Conservation (phyloP, 2,797 vertebrate species). For the Takifugu rubripes region DNA sequence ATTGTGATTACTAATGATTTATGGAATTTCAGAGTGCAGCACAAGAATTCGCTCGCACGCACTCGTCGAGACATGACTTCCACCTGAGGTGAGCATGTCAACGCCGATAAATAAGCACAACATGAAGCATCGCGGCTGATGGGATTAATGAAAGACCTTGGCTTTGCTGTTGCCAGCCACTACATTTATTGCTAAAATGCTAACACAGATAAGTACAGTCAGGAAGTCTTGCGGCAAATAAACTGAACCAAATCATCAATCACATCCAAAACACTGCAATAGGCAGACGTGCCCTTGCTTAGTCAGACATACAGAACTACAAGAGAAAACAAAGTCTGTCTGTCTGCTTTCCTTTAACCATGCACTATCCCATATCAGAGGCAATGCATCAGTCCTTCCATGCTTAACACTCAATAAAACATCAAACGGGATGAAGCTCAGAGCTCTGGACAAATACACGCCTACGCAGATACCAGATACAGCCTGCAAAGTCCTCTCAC, state of each 20-base stretch:
- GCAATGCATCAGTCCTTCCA: constrained; percentile 58
- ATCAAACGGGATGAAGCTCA: constrained; percentile 71
- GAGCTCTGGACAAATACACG: constrained; percentile 64
- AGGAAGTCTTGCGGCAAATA: constrained; percentile 9
- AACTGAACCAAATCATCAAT: constrained; percentile 36
- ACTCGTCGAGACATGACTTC: too few relatives aligned
- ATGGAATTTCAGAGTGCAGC: too few relatives aligned
- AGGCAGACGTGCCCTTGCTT: constrained; percentile 39
- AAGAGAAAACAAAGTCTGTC: constrained; percentile 47
- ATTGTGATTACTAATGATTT: too few relatives aligned
- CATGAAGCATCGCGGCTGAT: too few relatives aligned
- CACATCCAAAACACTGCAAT: constrained; percentile 36
- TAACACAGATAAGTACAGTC: neutral
- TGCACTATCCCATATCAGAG: constrained; percentile 53
- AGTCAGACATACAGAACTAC: constrained; percentile 45
- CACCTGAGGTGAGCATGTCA: too few relatives aligned
- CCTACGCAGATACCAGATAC: constrained; percentile 52
- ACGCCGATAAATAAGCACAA: too few relatives aligned
- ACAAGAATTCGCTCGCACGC: too few relatives aligned
- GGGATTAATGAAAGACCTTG: too few relatives aligned
- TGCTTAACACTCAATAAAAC: constrained; percentile 78
- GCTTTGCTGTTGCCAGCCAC: too few relatives aligned
- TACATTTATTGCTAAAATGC: neutral
- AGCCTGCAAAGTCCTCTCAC: constrained; percentile 31
- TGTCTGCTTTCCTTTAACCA: constrained; percentile 54